Percentiles rank a stretch among this genome's conserved stretches.
phyloP scores from a whole-genome alignment of 2,113 vertebrate species.

The Ammodytes marinus region DNA sequence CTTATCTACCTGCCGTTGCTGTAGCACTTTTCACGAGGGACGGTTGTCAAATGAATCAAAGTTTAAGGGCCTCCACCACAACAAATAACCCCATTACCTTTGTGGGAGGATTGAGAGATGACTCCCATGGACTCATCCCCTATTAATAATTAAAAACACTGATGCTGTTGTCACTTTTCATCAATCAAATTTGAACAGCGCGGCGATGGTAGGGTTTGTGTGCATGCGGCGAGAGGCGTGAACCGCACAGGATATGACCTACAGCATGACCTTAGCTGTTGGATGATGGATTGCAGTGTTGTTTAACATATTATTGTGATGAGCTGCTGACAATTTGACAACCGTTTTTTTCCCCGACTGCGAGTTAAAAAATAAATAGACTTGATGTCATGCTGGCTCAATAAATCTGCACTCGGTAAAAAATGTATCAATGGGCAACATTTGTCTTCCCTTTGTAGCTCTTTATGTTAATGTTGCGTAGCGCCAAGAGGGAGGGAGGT shows the following conservation, averaged over 20 bases:
- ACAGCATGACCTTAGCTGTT: conserved; percentile 54
- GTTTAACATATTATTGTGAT: conserved; percentile 38
- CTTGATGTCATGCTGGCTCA: neutral
- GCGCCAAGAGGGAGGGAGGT: conserved; percentile 28
- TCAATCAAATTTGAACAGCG: conserved; percentile 77
- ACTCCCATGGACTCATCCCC: conserved; percentile 69
- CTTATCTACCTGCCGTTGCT: conserved; percentile 76
- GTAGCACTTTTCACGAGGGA: conserved; percentile 76
- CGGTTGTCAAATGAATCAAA: conserved; percentile 84
- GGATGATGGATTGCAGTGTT: conserved; percentile 35
- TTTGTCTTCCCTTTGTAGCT: conserved; percentile 33
- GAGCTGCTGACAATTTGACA: conserved; percentile 26
- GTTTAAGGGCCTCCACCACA: conserved; percentile 72
- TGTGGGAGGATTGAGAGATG: conserved; percentile 78
- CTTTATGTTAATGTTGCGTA: conserved; percentile 62
- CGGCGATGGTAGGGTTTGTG: conserved; percentile 19
- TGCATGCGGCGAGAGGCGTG: neutral
- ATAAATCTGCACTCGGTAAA: conserved; percentile 11
- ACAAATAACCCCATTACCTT: conserved; percentile 84
- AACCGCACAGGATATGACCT: conserved; percentile 33
- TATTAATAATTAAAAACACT: conserved; percentile 86
- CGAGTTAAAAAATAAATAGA: neutral
- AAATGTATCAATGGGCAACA: conserved; percentile 42
- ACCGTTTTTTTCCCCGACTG: neutral
- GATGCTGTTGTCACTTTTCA: conserved; percentile 82